Evolutionary conservation across 2,888 invertebrate species (phyloP).

Genomic region (Nysson spinosus): DNA sequence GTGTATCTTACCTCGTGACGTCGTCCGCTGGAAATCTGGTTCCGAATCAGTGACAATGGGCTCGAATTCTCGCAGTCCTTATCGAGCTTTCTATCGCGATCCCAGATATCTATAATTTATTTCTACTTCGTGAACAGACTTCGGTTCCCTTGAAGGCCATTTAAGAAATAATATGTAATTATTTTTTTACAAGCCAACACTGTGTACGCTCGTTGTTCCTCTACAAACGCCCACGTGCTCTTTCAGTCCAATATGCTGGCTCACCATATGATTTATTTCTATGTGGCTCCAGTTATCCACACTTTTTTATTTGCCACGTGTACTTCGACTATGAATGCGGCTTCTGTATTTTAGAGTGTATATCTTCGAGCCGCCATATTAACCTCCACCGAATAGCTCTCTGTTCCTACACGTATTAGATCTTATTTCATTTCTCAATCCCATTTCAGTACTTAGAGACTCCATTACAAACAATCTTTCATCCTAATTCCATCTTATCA

Average conservation of each 20-base stretch:
- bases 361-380: too few relatives aligned
- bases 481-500: too few relatives aligned
- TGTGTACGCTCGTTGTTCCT: neutral
- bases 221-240: neutral
- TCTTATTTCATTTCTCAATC: too few relatives aligned
- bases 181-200: neutral
- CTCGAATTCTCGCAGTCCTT: constrained; percentile 35
- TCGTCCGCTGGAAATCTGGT: neutral
- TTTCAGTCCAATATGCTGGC: neutral
- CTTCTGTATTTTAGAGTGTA: too few relatives aligned
- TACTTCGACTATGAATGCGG: too few relatives aligned
- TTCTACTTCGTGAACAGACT: constrained; percentile 12
- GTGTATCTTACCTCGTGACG: constrained; percentile 9
- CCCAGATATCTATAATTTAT: constrained; percentile 42
- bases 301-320: too few relatives aligned
- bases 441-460: too few relatives aligned
- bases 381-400: too few relatives aligned
- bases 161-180: constrained; percentile 23
- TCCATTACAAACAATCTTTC: too few relatives aligned
- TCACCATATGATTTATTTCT: neutral
- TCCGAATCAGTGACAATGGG: constrained; percentile 45
- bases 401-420: too few relatives aligned
- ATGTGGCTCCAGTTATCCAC: too few relatives aligned
- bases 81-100: constrained; percentile 53
- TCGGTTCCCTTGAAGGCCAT: constrained; percentile 1